Conservation (phyloP, 2,113 vertebrate species). For the Ahaetulla prasina region DNA sequence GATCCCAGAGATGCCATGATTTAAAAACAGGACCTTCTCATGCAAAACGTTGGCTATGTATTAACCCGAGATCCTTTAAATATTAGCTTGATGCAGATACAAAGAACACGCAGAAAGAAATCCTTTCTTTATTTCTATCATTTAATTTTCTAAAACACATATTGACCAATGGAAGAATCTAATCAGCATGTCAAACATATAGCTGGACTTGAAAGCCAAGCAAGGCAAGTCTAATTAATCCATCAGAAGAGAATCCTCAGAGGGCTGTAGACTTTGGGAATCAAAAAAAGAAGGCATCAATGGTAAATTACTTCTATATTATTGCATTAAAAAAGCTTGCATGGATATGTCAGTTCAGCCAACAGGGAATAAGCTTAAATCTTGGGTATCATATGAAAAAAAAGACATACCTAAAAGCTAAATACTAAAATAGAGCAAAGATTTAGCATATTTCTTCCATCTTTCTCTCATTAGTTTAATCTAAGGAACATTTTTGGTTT, state of each 20-base stretch:
- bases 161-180: background rate
- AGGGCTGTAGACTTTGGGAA: background rate
- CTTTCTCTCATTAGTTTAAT: background rate
- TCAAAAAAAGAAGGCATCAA: background rate
- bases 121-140: background rate
- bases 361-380: background rate
- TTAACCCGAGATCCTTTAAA: background rate
- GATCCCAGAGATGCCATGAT: no score
- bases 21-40: background rate
- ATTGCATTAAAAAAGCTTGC: background rate
- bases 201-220: background rate
- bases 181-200: background rate
- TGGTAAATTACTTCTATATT: background rate
- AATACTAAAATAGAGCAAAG: background rate
- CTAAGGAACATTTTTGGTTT: slow-evolving; percentile 5
- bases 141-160: background rate
- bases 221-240: background rate
- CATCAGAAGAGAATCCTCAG: background rate
- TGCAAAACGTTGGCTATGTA: background rate
- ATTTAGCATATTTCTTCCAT: slow-evolving; percentile 4
- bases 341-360: background rate
- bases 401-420: background rate
- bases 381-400: background rate
- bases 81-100: background rate
- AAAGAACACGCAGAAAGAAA: background rate